phyloP scores from a whole-genome alignment of 1,140 invertebrate genomes.

The Drosophila santomea region DNA sequence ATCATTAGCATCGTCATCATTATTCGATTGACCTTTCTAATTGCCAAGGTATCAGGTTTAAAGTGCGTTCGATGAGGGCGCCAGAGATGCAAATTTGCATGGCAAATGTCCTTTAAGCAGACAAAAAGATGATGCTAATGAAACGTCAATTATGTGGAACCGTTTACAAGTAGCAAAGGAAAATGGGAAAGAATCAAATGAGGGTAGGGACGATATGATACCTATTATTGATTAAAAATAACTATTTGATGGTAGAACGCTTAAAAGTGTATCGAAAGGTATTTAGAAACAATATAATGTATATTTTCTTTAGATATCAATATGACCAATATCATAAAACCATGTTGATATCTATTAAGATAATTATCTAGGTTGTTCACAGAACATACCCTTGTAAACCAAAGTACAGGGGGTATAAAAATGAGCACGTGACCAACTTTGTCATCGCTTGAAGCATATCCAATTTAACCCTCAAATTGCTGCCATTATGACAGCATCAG shows the following conservation, averaged over 20 bases:
- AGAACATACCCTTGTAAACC: neutral
- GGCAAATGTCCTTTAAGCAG: slow-evolving; percentile 50
- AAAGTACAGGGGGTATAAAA: slow-evolving; percentile 10
- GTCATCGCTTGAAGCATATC: slow-evolving; percentile 75
- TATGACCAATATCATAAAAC: too few relatives aligned
- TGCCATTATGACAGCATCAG: slow-evolving; percentile 75
- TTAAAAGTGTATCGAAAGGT: too few relatives aligned
- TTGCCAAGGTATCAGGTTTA: slow-evolving; percentile 60
- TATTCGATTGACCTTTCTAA: slow-evolving; percentile 59
- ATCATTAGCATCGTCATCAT: slow-evolving; percentile 29
- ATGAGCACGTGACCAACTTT: slow-evolving; percentile 74
- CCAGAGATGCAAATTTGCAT: slow-evolving; percentile 48
- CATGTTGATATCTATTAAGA: too few relatives aligned
- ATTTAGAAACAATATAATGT: too few relatives aligned
- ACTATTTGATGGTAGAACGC: too few relatives aligned
- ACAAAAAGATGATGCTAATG: slow-evolving; percentile 65
- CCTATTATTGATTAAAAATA: neutral
- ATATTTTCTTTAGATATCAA: too few relatives aligned
- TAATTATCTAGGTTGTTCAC: too few relatives aligned
- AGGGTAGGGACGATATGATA: neutral
- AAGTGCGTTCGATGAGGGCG: slow-evolving; percentile 33
- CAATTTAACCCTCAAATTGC: slow-evolving; percentile 82
- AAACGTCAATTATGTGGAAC: slow-evolving; percentile 79
- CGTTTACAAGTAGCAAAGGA: slow-evolving; percentile 27
- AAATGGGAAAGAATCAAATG: slow-evolving; percentile 1